Evolutionary conservation across 2,797 vertebrate genomes (phyloP).

Genomic region (Corythornis leucogaster): DNA sequence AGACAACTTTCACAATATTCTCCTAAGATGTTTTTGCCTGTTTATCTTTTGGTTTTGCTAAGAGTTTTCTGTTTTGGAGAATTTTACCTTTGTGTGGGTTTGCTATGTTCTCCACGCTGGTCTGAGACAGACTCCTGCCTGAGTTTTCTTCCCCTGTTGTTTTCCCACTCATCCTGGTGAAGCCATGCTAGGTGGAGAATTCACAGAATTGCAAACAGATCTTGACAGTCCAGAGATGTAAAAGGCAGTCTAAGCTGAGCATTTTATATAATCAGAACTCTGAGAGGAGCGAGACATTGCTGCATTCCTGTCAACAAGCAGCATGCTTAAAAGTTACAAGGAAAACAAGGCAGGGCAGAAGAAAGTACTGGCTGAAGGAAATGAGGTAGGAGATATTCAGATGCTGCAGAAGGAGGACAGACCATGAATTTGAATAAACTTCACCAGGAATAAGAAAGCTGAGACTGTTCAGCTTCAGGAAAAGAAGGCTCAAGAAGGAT

Average conservation of each 20-base stretch:
- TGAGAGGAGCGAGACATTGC: not conserved
- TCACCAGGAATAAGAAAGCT: not conserved
- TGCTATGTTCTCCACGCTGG: not conserved
- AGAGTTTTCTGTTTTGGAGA: not conserved
- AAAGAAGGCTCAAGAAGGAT: not conserved
- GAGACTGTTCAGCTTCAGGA: not conserved
- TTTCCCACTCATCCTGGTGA: not conserved
- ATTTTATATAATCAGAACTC: not conserved
- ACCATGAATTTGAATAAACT: not conserved
- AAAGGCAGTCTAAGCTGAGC: not conserved
- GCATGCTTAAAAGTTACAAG: not conserved
- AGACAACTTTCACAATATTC: not conserved
- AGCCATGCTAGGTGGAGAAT: not conserved
- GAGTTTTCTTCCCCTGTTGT: not conserved
- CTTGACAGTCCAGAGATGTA: not conserved
- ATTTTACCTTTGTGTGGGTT: not conserved
- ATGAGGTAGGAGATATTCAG: not conserved
- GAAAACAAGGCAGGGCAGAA: not conserved
- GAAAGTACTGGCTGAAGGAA: not conserved
- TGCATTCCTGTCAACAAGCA: not conserved
- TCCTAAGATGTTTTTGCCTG: not conserved
- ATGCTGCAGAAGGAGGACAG: not conserved
- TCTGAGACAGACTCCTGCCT: not conserved
- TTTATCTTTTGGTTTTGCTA: not conserved
- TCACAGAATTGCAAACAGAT: not conserved